Base-by-base conservation (phyloP, 2,888 invertebrate species). In the Dicranocentrus wangi region DNA sequence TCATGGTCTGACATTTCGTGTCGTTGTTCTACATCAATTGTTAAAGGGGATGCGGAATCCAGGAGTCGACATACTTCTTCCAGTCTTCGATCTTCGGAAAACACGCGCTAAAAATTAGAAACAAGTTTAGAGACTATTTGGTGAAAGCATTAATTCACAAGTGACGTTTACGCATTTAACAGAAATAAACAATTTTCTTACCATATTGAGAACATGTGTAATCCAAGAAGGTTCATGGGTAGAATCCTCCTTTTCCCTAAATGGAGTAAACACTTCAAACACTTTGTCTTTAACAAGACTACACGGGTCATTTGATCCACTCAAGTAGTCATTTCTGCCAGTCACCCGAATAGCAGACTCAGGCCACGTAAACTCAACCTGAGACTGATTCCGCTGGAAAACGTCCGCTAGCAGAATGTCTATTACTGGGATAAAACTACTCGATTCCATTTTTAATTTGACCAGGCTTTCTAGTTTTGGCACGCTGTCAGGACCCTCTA, bases 1-100 rank as follows among this genome's bases (percentile, higher is more conserved):
- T 86, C 86, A 73, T 86, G 86, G 51, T 86, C 86, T 7, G 84
- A 84, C 86, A 86, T 86, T 81, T 86, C 86, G 1, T 85, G 85
- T 58, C 84, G 70, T 79, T 86, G 86, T 47, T 86, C 86, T n/a
- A 85, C 83, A 58, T 86, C 84, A 23, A 86, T 82, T 3, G 79
- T 65, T 15, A 85, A 53, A 0, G 85, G 84, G 5, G 84, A 81
- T n/a, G 84, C 79, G 7, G 86, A 86, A 43, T 86, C 86, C n/a
- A 86, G 61, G 2, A 86, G 39, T 47, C 84, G 65, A 63, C 86
- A 86, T n/a, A 86, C 86, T 83, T 86, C 86, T 58, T 86, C 86
- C 15, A 86, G 61, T 51, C 86, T 27, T 63, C 86, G 42, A 58
- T 86, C 86, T 32, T 85, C 83, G 0, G 83, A 78, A 66, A 86